A percentile compares a stretch with the other conserved stretches of the same genome.
Evolutionary conservation across 2,797 vertebrate species (phyloP).

Genomic region (Apogon hyalosoma): DNA sequence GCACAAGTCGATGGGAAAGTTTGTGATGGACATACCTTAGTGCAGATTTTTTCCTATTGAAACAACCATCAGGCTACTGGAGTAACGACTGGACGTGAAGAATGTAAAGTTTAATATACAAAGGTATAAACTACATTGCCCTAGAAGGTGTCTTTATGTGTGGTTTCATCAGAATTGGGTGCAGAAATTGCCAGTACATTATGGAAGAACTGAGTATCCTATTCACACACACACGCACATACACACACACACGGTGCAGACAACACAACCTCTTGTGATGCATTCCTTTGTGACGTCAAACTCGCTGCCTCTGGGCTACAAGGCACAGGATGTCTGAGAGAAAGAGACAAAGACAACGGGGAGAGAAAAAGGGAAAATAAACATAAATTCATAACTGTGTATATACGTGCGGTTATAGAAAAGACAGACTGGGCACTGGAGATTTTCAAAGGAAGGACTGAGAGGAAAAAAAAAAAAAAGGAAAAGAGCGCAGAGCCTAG

Average conservation of each 20-base stretch:
- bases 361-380: constrained; percentile 11
- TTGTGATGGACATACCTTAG: constrained; percentile 22
- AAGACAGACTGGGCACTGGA: constrained; percentile 16
- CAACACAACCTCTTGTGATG: constrained; percentile 79
- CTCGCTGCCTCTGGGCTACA: constrained; percentile 64
- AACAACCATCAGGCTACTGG: neutral
- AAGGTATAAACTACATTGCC: neutral
- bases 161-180: neutral
- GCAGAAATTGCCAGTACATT: constrained; percentile 17
- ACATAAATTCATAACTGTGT: constrained; percentile 35
- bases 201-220: constrained; percentile 44
- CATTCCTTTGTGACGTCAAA: constrained; percentile 81
- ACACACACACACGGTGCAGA: constrained; percentile 46
- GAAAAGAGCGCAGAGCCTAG: constrained; percentile 22
- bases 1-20: constrained; percentile 34
- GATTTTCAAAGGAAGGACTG: neutral
- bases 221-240: constrained; percentile 24
- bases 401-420: constrained; percentile 16
- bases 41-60: neutral
- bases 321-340: constrained; percentile 73
- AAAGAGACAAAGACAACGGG: constrained; percentile 34
- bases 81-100: neutral
- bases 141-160: constrained; percentile 7
- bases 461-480: constrained; percentile 11
- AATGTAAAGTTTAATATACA: neutral